Conservation (phyloP, 2,888 invertebrate species). For the Nycteola revayana region DNA sequence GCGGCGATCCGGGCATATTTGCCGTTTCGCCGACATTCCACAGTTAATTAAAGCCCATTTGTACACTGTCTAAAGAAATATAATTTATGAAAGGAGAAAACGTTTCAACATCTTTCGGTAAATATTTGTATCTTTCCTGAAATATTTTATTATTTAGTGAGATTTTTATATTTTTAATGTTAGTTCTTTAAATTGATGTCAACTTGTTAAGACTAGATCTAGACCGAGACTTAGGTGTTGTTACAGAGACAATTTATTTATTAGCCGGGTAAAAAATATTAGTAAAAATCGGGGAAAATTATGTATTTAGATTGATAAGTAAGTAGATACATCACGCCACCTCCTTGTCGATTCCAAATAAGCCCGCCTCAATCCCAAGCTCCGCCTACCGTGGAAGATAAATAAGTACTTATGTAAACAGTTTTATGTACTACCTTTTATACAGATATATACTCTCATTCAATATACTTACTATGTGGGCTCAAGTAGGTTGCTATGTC, state of each 20-base stretch:
- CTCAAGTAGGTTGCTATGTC: too few relatives aligned
- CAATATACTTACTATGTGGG: constrained; percentile 15
- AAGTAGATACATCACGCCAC: constrained; percentile 63
- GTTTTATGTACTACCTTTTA: constrained; percentile 58
- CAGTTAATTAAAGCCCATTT: constrained; percentile 79
- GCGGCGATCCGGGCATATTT: constrained; percentile 61
- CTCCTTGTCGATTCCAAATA: constrained; percentile 78
- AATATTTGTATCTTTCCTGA: constrained; percentile 48
- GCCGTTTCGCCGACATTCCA: constrained; percentile 72
- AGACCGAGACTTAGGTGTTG: neutral
- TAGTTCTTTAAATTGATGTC: neutral
- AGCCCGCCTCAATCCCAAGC: constrained; percentile 76
- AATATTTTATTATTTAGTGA: constrained; percentile 34
- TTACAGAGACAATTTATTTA: too few relatives aligned
- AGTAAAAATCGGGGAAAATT: too few relatives aligned
- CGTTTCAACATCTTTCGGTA: constrained; percentile 47
- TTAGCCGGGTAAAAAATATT: too few relatives aligned
- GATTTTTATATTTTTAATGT: constrained; percentile 11
- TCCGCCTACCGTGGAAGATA: constrained; percentile 75
- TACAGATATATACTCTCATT: constrained; percentile 47
- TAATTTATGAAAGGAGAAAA: constrained; percentile 70
- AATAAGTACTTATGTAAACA: constrained; percentile 71
- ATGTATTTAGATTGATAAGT: constrained; percentile 55
- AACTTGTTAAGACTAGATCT: too few relatives aligned
- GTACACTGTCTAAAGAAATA: constrained; percentile 73